A percentile compares a stretch with the other conserved stretches of the same genome.
Conservation (phyloP, 1,140 invertebrate genomes). For the Helicoverpa armigera region DNA sequence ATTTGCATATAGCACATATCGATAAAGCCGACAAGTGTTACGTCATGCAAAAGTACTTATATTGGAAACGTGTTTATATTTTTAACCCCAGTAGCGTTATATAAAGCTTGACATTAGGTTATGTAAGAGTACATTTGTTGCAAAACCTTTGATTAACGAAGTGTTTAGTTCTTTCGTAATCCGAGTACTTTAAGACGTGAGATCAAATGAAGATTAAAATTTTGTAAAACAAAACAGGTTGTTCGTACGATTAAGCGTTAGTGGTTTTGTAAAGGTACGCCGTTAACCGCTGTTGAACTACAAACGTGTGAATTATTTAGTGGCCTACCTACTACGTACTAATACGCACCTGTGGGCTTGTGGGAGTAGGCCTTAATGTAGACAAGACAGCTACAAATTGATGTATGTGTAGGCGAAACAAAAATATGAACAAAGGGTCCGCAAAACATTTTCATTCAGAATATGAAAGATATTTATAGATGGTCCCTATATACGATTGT, state of each 20-base stretch:
- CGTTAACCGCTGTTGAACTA: slow-evolving; percentile 1
- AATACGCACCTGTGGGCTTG: slow-evolving; percentile 9
- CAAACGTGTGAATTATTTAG: slow-evolving; percentile 35
- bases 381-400: not conserved
- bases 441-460: too few relatives aligned
- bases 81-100: not conserved
- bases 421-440: too few relatives aligned
- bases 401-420: not conserved
- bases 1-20: not conserved
- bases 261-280: slow-evolving; percentile 15
- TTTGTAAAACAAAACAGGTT: slow-evolving; percentile 11
- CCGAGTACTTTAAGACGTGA: not conserved
- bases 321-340: not conserved
- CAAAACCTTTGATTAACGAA: slow-evolving; percentile 5
- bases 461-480: too few relatives aligned
- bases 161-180: not conserved
- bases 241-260: not conserved
- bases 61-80: not conserved
- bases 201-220: slow-evolving; percentile 12
- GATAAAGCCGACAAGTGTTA: not conserved
- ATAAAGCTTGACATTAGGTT: not conserved
- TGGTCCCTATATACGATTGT: too few relatives aligned
- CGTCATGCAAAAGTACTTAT: slow-evolving; percentile 11
- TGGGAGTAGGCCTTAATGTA: slow-evolving; percentile 5
- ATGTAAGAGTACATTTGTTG: not conserved